A percentile compares a stretch with the other conserved stretches of the same genome.
Evolutionary conservation across 2,113 vertebrate species (phyloP).

Genomic region (Benthochromis sp.): DNA sequence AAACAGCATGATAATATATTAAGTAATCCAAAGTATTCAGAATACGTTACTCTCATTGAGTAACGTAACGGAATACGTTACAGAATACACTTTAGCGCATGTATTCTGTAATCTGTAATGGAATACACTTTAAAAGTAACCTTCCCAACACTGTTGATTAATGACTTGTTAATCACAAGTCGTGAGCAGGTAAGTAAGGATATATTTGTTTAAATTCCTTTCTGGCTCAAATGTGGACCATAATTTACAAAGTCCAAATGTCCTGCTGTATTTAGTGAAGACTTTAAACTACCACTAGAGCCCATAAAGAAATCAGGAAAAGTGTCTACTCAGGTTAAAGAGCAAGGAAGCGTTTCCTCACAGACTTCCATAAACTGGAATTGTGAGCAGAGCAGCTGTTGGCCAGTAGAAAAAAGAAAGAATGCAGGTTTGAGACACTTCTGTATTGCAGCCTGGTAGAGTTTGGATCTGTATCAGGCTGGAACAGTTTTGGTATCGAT

Average conservation of each 20-base stretch:
- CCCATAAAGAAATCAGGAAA: not conserved
- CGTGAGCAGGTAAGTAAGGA: rapidly evolving
- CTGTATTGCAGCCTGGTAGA: no score
- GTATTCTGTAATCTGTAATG: no score
- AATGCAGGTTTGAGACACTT: not conserved
- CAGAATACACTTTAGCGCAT: no score
- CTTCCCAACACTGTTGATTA: not conserved
- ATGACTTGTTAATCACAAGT: not conserved
- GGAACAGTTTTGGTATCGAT: not conserved
- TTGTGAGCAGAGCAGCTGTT: not conserved
- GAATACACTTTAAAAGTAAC: no score
- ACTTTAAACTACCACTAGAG: not conserved
- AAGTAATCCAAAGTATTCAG: no score
- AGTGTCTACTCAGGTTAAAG: not conserved
- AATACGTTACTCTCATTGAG: no score
- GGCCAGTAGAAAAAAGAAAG: not conserved
- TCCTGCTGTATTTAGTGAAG: not conserved
- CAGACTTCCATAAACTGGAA: not conserved
- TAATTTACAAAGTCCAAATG: not conserved
- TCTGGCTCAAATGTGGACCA: not conserved
- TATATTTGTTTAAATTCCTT: not conserved
- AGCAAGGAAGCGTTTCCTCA: not conserved
- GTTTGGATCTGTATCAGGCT: not conserved
- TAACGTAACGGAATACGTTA: no score
- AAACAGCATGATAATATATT: no score